phyloP scores from a whole-genome alignment of 1,140 invertebrate species.

The Aphelenchoides fujianensis region DNA sequence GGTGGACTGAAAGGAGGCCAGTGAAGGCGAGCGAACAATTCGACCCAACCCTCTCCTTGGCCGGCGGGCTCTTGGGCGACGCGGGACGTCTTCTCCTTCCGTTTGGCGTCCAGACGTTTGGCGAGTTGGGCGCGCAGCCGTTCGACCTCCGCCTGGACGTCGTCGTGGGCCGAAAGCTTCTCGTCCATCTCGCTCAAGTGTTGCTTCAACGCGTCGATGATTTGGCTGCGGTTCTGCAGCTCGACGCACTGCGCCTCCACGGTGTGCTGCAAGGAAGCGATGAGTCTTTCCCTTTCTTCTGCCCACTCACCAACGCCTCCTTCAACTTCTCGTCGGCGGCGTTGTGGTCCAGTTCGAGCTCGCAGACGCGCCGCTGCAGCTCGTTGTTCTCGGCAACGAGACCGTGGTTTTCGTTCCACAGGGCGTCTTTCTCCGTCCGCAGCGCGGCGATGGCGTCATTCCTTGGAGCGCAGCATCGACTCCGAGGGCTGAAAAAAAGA shows the following conservation, averaged over 20 bases:
- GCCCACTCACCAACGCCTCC: neutral
- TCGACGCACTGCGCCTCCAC: neutral
- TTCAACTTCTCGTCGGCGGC: neutral
- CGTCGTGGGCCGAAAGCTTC: neutral
- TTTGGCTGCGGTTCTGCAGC: neutral
- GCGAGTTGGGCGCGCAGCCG: neutral
- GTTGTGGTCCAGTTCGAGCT: neutral
- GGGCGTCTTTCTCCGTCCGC: neutral
- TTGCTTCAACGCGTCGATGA: neutral
- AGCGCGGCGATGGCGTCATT: neutral
- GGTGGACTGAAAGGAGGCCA: no score
- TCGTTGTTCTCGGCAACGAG: neutral
- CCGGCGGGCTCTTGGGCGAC: no score
- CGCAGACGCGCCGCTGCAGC: neutral
- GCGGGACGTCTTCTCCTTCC: no score
- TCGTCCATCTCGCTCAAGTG: neutral
- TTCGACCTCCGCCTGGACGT: neutral
- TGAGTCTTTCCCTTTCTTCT: no score
- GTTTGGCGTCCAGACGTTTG: no score
- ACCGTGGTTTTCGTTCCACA: neutral
- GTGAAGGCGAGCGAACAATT: no score
- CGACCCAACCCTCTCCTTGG: no score
- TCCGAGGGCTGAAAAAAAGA: no score
- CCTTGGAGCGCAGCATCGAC: neutral
- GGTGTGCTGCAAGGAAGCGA: neutral